phyloP scores from a whole-genome alignment of 2,888 invertebrate species.

The Mesorhabditis belari region DNA sequence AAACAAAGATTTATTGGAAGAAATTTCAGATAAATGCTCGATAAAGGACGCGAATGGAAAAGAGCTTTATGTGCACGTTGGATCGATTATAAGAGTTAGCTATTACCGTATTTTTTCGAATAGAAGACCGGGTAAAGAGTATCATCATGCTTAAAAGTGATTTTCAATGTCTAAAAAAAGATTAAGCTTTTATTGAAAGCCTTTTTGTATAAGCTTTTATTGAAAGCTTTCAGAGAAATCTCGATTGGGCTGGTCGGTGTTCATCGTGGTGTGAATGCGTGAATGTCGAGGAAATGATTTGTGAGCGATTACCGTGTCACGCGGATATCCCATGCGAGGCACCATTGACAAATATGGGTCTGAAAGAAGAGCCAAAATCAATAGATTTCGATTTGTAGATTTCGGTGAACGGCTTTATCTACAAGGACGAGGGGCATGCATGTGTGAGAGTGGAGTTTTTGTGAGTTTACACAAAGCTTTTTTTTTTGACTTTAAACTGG shows the following conservation, averaged over 20 bases:
- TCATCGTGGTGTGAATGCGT: constrained; percentile 48
- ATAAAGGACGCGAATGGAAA: constrained; percentile 26
- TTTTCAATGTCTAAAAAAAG: not conserved
- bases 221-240: constrained; percentile 16
- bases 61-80: constrained; percentile 21
- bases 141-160: not conserved
- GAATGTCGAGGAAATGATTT: constrained; percentile 27
- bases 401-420: constrained; percentile 48
- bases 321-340: constrained; percentile 33
- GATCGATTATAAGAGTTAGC: constrained; percentile 23
- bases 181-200: not conserved
- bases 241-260: constrained; percentile 44
- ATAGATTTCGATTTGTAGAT: constrained; percentile 13
- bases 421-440: constrained; percentile 46
- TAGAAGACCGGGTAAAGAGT: no score
- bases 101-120: no score
- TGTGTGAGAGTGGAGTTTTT: constrained; percentile 40
- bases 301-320: constrained; percentile 37
- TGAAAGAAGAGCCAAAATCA: not conserved
- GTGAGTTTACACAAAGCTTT: no score
- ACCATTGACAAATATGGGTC: constrained; percentile 36
- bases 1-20: no score
- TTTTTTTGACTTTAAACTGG: no score
- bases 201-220: not conserved
- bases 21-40: constrained; percentile 15